phyloP scores from a whole-genome alignment of 2,888 invertebrate species.

The Nemurella pictetii region DNA sequence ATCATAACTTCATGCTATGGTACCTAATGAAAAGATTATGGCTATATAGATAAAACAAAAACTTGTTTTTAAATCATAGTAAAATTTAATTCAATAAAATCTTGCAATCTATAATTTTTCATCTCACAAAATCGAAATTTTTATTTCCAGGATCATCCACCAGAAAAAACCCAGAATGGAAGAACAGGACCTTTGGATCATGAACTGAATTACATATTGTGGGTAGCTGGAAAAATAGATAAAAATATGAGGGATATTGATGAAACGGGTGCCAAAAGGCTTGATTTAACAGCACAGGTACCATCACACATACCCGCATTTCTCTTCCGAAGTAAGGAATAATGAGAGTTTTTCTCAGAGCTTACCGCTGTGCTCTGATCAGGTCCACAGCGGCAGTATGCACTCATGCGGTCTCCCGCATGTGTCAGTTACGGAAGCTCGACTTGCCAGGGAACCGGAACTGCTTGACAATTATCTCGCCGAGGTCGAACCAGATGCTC shows the following conservation, averaged over 20 bases:
- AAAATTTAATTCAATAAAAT: too few species aligned
- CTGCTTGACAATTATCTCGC: constrained; percentile 41
- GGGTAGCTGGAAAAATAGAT: constrained; percentile 41
- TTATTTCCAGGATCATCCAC: constrained; percentile 4
- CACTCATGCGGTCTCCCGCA: constrained; percentile 37
- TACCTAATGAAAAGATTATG: too few species aligned
- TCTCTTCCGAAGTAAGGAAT: background rate
- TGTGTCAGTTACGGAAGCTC: constrained; percentile 43
- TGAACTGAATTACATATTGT: constrained; percentile 39
- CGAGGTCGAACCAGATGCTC: constrained; percentile 40
- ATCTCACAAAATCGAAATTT: too few species aligned
- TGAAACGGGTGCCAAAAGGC: constrained; percentile 35
- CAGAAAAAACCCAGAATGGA: background rate
- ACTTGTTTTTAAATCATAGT: too few species aligned
- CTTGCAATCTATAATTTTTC: too few species aligned
- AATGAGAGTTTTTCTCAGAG: constrained; percentile 21
- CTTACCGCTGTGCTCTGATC: constrained; percentile 17
- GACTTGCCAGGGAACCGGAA: constrained; percentile 41
- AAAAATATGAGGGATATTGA: constrained; percentile 39
- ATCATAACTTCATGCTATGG: too few species aligned
- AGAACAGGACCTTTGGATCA: constrained; percentile 19
- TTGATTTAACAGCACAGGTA: constrained; percentile 36
- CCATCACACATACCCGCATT: background rate
- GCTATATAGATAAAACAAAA: too few species aligned
- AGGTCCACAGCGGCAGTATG: constrained; percentile 37